Conservation (phyloP, 1,140 invertebrate genomes). For the Pachypsylla venusta region DNA sequence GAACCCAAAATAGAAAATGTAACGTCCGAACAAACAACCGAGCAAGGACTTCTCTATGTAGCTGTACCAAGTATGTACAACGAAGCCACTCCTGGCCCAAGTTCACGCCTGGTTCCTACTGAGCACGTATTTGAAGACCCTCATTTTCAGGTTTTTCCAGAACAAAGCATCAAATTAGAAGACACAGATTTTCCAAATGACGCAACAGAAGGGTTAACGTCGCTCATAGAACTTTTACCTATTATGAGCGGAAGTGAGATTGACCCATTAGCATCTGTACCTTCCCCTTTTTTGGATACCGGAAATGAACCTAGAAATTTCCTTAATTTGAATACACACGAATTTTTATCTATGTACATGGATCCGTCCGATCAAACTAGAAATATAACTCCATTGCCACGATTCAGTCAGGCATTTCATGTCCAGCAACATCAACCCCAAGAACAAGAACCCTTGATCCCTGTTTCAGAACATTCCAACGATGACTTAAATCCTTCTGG, state of each 20-base stretch:
- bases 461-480: no score
- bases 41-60: no score
- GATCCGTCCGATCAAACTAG: neutral
- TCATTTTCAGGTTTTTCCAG: neutral
- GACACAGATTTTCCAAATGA: neutral
- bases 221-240: conserved; percentile 1
- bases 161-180: neutral
- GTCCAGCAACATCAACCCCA: neutral
- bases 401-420: neutral
- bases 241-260: neutral
- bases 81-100: neutral
- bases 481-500: conserved; percentile 2
- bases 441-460: no score
- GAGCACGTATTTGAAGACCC: neutral
- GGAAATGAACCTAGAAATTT: neutral
- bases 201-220: neutral
- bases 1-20: neutral
- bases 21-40: neutral
- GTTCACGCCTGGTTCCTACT: no score
- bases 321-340: neutral
- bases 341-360: neutral
- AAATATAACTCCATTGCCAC: neutral
- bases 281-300: neutral
- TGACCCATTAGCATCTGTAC: neutral
- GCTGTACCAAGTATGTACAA: neutral